These are phyloP conservation scores for Candidula unifasciata DNA, from an alignment of 2,888 invertebrate species.

Conservation along the genomic window DNA sequence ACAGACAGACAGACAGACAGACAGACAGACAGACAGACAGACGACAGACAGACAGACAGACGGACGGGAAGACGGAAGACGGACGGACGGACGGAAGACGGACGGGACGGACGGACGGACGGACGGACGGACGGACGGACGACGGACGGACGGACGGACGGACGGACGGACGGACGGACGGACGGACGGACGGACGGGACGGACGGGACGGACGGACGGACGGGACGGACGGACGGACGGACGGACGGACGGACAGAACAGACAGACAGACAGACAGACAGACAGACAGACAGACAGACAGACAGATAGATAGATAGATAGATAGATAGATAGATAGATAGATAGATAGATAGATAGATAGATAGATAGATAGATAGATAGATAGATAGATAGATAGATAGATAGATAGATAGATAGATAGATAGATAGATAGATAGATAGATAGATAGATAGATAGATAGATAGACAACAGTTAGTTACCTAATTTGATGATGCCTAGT, in stretches of 20 bases:
- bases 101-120: not conserved
- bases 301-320: not conserved
- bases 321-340: not conserved
- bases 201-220: too few species aligned
- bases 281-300: constrained; percentile 3
- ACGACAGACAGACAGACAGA: not conserved
- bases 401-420: too few species aligned
- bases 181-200: too few species aligned
- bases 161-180: too few species aligned
- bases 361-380: too few species aligned
- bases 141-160: too few species aligned
- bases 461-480: too few species aligned
- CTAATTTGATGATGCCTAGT: too few species aligned
- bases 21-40: not conserved
- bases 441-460: too few species aligned
- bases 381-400: too few species aligned
- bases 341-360: too few species aligned
- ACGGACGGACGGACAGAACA: not conserved
- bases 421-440: too few species aligned
- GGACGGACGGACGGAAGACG: not conserved
- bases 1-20: not conserved
- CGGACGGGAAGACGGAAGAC: not conserved
- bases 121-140: not conserved
- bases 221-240: not conserved
- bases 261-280: constrained; percentile 4